These are phyloP conservation scores for Cebus imitator DNA, from an alignment of 2,113 vertebrate genomes.

Conservation along the genomic window DNA sequence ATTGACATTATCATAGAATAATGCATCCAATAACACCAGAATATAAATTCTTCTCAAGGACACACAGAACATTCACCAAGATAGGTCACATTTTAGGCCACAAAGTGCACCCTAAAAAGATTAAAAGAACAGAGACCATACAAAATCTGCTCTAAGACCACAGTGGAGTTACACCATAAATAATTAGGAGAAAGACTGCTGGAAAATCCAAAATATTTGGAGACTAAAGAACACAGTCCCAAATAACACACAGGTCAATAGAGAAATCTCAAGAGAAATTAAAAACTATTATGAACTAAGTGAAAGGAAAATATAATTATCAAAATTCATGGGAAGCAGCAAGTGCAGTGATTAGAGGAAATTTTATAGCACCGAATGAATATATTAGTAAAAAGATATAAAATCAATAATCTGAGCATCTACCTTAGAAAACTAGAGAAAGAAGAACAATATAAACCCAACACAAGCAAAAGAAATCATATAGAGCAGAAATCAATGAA, in stretches of 20 bases:
- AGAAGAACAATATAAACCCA: background rate
- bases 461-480: constrained; percentile 6
- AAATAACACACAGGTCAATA: constrained; percentile 25
- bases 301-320: constrained; percentile 50
- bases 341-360: background rate
- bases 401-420: constrained; percentile 23
- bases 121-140: background rate
- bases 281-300: constrained; percentile 29
- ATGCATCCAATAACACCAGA: constrained; percentile 42
- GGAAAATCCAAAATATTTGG: constrained; percentile 42
- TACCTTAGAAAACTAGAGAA: constrained; percentile 5
- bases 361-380: background rate
- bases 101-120: constrained; percentile 5
- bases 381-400: background rate
- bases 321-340: background rate
- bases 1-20: constrained; percentile 51
- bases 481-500: constrained; percentile 26
- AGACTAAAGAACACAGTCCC: constrained; percentile 28
- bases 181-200: background rate
- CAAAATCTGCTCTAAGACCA: background rate
- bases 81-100: background rate
- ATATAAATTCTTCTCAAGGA: constrained; percentile 29
- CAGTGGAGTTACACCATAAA: constrained; percentile 24
- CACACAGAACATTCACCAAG: background rate
- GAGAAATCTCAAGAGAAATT: background rate